Evolutionary conservation across 92 coral and sea anemone species (phyloP).

Genomic region (Zoanthus solanderi): DNA sequence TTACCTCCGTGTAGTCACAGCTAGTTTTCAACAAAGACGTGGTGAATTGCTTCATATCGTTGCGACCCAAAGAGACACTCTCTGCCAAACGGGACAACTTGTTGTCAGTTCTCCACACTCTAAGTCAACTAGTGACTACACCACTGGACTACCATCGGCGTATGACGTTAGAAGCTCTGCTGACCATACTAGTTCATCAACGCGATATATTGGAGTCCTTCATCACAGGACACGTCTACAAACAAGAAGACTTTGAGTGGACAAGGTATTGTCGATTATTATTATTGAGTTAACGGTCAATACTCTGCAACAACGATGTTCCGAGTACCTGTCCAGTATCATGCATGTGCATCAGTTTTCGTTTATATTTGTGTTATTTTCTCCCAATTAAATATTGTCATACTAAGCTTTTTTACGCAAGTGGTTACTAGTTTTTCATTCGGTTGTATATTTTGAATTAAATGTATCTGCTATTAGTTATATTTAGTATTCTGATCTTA

Average conservation of each 20-base stretch:
- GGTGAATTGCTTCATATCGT: slow-evolving; percentile 70
- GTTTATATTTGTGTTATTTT: too few relatives aligned
- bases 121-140: slow-evolving; percentile 90
- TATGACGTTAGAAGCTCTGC: slow-evolving; percentile 87
- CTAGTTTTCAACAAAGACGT: slow-evolving; percentile 87
- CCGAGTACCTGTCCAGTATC: too few relatives aligned
- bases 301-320: too few relatives aligned
- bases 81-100: slow-evolving; percentile 75
- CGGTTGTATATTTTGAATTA: too few relatives aligned
- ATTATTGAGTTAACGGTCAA: too few relatives aligned
- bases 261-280: slow-evolving; percentile 67
- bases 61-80: slow-evolving; percentile 72
- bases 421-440: too few relatives aligned
- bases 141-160: slow-evolving; percentile 73
- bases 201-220: slow-evolving; percentile 89
- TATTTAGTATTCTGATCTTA: too few relatives aligned
- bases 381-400: too few relatives aligned
- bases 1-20: slow-evolving; percentile 75
- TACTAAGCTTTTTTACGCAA: too few relatives aligned
- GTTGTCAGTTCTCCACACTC: slow-evolving; percentile 71
- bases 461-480: too few relatives aligned
- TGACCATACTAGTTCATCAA: slow-evolving; percentile 92
- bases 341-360: too few relatives aligned
- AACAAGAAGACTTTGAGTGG: slow-evolving; percentile 97
- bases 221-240: slow-evolving; percentile 74